Base-by-base conservation (phyloP, 2,113 vertebrate species). In the Dicrurus megarhynchus region DNA sequence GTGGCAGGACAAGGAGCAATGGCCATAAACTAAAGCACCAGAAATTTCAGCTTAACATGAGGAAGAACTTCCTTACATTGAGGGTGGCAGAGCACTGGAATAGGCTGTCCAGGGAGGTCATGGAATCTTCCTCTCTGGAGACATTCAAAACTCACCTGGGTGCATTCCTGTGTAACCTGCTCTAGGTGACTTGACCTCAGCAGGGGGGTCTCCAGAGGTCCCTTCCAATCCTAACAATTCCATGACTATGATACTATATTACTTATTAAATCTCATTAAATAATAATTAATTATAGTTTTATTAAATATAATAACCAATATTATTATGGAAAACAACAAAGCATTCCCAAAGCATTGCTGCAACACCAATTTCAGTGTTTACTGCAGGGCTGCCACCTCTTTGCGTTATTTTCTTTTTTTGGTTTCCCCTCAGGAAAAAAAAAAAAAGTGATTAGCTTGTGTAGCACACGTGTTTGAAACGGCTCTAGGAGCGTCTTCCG, bases 401-500 rank as follows among this genome's bases (percentile, higher is more conserved):
- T 28, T 28, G 41, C 2, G 2, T 16, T 13, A 8, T 28, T 55
- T 46, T n/a, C 3, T 41, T 7, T 4, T 11, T 21, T 42, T 33
- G 26, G 19, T 32, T 42, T 28, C 11, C 12, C 6, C 5, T 22
- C 21, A 5, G 11, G 1, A 19, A 21, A 47, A 39, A 35, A 59
- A 59, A 16, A n/a, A n/a, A n/a, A 13, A 37, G 11, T 8, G 4
- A 63, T 17, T 17, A 11, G 9, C 9, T 39, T 17, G 21, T 8
- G 6, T 4, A 23, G 11, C 16, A n/a, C 13, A 18, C 2, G 1
- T 6, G 23, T 30, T 35, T 32, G 23, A 47, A 37, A 16, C 0
- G 4, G 18, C 16, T 27, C 4, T 7, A 9, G 22, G 11, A 75
- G 16, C 4, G 5, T 5, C 20, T 7, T 28, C 19, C 27, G 11